These are phyloP conservation scores for Drosophila picticornis DNA, from an alignment of 2,888 invertebrate species.

Conservation along the genomic window DNA sequence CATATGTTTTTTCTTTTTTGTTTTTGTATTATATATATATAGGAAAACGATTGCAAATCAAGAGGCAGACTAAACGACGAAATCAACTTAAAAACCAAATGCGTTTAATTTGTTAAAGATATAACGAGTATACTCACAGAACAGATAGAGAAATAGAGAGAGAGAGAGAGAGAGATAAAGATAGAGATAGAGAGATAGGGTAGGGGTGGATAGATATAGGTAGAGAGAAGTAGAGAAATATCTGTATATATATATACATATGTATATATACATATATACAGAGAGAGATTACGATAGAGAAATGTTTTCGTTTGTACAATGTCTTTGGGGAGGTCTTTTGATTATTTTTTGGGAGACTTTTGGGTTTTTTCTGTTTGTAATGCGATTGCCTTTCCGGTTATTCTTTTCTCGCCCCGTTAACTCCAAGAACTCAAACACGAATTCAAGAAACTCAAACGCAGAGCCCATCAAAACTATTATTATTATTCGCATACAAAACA, in stretches of 20 bases:
- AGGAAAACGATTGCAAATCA: conserved; percentile 45
- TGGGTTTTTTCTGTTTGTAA: conserved; percentile 19
- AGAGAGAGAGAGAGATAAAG: conserved; percentile 12
- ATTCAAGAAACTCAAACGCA: conserved; percentile 11
- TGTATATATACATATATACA: neutral
- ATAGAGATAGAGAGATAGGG: conserved; percentile 5
- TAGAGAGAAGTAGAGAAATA: conserved; percentile 1
- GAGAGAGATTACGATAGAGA: conserved; percentile 20
- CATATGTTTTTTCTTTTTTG: conserved; percentile 3
- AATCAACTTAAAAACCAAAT: conserved; percentile 48
- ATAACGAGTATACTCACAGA: conserved; percentile 28
- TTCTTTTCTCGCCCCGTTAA: conserved; percentile 29
- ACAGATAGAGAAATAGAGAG: conserved; percentile 8
- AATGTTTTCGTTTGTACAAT: conserved; percentile 47
- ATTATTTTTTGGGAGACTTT: conserved; percentile 14
- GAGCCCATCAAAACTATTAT: conserved; percentile 39
- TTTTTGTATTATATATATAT: conserved; percentile 12
- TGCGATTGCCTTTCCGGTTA: conserved; percentile 25
- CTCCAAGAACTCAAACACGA: conserved; percentile 29
- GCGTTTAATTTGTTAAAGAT: conserved; percentile 45
- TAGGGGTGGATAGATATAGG: conserved; percentile 14
- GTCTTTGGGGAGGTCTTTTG: conserved; percentile 22
- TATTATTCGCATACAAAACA: conserved; percentile 55
- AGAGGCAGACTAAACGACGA: conserved; percentile 55
- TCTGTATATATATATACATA: neutral